Evolutionary conservation across 2,888 invertebrate genomes (phyloP), one percentile per base, ranked within the genome.

Genomic region (Archaeoteleia sp.): DNA sequence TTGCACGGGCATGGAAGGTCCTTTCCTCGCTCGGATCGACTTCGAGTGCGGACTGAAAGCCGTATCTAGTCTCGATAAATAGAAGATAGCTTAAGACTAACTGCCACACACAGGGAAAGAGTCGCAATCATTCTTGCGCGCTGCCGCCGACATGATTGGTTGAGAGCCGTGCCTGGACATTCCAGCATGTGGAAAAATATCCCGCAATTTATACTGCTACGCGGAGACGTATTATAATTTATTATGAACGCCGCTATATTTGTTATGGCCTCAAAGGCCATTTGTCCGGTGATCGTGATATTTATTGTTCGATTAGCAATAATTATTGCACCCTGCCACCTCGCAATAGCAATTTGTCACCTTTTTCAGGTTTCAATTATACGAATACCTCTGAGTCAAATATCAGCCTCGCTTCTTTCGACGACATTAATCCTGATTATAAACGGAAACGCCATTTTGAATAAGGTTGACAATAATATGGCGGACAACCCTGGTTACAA

Each of bases 291-390:
- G 40, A 55, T 43, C 29, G 42, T 30, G 49, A 60, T 68, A 68
- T 68, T 68, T 68, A 68, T 65, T 60, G 60, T 68, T 65, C 68
- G 63, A 68, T 68, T 68, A 68, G 68, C 60, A 51, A 65, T 68
- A 68, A 68, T 68, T 68, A 68, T 55, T 55, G 55, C 49, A 40
- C 54, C 7, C 35, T 29, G 61, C 61, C 46, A 67, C 51, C 46
- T 68, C 53, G 46, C 43, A 58, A 46, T 58, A 63, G 48, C 67
- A 58, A 54, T 63, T 57, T 46, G 51, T 62, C 67, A 49, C 46
- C 23, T 25, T 15, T 23, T 14, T 13, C 20, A 13, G 25, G 17
- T 54, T 67, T 67, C 66, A 67, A 67, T 67, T 67, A 48, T 20
- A 7, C 14, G 7, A 14, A 12, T 39, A 30, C 12, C 32, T 20